Percentiles rank a stretch among this genome's conserved stretches.
Conservation (phyloP, 2,888 invertebrate genomes). For the Zelleria hepariella region DNA sequence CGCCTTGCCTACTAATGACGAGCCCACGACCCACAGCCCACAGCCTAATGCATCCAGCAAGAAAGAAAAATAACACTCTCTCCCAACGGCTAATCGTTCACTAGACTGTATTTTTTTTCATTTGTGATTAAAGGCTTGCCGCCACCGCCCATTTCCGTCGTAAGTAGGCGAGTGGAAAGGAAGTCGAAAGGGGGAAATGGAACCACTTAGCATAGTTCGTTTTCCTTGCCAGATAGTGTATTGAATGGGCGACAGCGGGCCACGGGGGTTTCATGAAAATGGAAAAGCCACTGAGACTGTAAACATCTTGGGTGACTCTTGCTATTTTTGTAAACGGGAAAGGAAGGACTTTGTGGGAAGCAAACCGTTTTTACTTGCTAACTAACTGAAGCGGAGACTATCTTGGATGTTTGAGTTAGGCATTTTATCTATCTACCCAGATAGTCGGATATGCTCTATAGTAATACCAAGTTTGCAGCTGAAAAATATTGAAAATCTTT, state of each 20-base stretch:
- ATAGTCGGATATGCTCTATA: too few species aligned
- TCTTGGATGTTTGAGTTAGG: too few species aligned
- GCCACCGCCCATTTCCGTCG: constrained; percentile 8
- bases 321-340: neutral
- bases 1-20: too few species aligned
- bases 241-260: neutral
- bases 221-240: neutral
- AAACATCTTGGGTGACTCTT: neutral
- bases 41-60: too few species aligned
- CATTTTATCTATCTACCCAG: too few species aligned
- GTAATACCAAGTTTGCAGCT: too few species aligned
- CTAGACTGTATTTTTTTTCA: constrained; percentile 39
- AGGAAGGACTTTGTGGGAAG: neutral
- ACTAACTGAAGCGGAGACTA: neutral
- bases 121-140: constrained; percentile 41
- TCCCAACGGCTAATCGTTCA: neutral
- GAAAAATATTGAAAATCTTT: too few species aligned
- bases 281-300: neutral
- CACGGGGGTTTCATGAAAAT: neutral
- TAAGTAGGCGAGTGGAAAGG: neutral
- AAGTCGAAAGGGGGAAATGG: constrained; percentile 28
- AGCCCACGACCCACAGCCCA: too few species aligned
- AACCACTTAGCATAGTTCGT: constrained; percentile 17
- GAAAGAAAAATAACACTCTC: neutral
- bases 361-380: neutral